phyloP scores from a whole-genome alignment of 2,797 vertebrate species.

The Tokudaia tokunoshimensis region DNA sequence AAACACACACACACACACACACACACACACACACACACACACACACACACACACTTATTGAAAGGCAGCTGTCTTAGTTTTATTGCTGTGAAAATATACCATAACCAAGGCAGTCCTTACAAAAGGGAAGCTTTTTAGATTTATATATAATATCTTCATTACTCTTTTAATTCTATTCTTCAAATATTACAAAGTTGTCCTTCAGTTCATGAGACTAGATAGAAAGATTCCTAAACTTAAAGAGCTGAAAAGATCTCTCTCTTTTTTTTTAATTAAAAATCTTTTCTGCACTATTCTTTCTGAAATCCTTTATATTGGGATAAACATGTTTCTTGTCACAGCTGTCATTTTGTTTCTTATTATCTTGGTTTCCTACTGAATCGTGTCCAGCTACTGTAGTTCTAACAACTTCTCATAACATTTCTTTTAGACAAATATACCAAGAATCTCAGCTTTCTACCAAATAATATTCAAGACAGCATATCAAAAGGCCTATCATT shows the following conservation, averaged over 20 bases:
- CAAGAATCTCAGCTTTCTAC: background rate
- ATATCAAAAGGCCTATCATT: background rate
- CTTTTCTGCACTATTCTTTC: background rate
- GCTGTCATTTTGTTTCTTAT: background rate
- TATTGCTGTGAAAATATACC: background rate
- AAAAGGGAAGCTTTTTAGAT: background rate
- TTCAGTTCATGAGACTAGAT: background rate
- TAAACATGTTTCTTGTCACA: background rate
- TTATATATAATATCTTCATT: background rate
- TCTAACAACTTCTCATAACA: background rate
- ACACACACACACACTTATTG: background rate
- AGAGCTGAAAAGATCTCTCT: background rate
- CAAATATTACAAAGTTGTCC: background rate
- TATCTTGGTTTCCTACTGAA: background rate
- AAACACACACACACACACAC: background rate
- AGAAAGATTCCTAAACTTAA: background rate
- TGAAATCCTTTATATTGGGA: background rate
- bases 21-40: too few relatives aligned
- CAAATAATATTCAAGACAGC: background rate
- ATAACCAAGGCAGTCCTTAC: background rate
- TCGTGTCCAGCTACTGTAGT: background rate
- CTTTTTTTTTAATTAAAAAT: background rate
- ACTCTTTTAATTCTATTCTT: background rate
- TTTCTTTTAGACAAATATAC: background rate
- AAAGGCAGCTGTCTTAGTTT: background rate